phyloP scores from a whole-genome alignment of 2,113 vertebrate genomes.

The Myrmecophaga tridactyla region DNA sequence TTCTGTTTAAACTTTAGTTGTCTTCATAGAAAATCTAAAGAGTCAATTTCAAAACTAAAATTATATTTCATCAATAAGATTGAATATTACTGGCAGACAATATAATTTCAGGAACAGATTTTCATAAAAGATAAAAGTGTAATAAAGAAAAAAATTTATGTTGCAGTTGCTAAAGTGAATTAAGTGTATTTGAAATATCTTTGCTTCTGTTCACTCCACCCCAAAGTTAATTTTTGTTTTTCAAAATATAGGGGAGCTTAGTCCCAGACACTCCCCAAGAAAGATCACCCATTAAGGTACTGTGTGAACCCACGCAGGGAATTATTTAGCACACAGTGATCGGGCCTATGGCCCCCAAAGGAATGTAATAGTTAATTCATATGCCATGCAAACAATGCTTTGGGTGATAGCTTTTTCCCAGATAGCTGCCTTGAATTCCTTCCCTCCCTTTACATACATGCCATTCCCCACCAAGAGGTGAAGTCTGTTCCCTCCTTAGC shows the following conservation, averaged over 20 bases:
- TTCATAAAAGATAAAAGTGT: neutral
- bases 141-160: neutral
- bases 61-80: neutral
- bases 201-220: neutral
- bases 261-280: neutral
- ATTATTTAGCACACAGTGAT: neutral
- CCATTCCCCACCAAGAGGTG: neutral
- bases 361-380: neutral
- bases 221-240: constrained; percentile 13
- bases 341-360: neutral
- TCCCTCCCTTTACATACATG: neutral
- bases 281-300: neutral
- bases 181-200: neutral
- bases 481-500: neutral
- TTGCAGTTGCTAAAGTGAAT: neutral
- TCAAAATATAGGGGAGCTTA: neutral
- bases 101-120: neutral
- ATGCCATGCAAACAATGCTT: neutral
- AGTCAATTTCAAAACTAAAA: neutral
- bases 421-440: neutral
- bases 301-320: neutral
- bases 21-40: neutral
- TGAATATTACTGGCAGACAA: neutral
- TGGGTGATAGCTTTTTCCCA: neutral
- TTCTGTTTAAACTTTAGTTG: neutral